phyloP scores from a whole-genome alignment of 2,113 vertebrate genomes.

The Dromiciops gliroides region DNA sequence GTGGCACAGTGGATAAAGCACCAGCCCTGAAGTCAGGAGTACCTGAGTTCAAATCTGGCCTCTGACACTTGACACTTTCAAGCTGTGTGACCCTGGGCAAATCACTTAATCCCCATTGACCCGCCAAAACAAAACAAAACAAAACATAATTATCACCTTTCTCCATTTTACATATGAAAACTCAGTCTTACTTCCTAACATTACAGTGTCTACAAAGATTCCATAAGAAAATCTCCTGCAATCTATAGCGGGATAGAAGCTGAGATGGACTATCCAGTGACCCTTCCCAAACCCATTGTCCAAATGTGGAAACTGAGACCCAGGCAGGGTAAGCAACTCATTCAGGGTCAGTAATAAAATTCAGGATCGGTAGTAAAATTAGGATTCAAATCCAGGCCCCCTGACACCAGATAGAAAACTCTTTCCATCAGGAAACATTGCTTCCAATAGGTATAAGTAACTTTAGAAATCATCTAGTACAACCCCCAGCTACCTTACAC shows the following conservation, averaged over 20 bases:
- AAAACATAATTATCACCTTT: conserved; percentile 54
- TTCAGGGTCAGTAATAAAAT: background rate
- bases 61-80: too few relatives aligned
- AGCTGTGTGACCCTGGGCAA: too few relatives aligned
- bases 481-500: background rate
- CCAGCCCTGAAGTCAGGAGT: too few relatives aligned
- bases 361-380: background rate
- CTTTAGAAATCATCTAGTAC: background rate
- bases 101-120: too few relatives aligned
- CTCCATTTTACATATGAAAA: conserved; percentile 46
- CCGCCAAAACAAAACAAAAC: too few relatives aligned
- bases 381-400: background rate
- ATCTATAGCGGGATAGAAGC: background rate
- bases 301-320: background rate
- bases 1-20: too few relatives aligned
- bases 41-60: too few relatives aligned
- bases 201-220: conserved; percentile 63
- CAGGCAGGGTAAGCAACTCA: background rate
- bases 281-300: background rate
- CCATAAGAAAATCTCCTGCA: conserved; percentile 80
- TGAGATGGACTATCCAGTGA: background rate
- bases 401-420: background rate
- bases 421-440: background rate
- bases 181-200: conserved; percentile 68
- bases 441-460: background rate